Base-by-base conservation (phyloP, 2,888 invertebrate genomes). In the Eurytoma adleriae region DNA sequence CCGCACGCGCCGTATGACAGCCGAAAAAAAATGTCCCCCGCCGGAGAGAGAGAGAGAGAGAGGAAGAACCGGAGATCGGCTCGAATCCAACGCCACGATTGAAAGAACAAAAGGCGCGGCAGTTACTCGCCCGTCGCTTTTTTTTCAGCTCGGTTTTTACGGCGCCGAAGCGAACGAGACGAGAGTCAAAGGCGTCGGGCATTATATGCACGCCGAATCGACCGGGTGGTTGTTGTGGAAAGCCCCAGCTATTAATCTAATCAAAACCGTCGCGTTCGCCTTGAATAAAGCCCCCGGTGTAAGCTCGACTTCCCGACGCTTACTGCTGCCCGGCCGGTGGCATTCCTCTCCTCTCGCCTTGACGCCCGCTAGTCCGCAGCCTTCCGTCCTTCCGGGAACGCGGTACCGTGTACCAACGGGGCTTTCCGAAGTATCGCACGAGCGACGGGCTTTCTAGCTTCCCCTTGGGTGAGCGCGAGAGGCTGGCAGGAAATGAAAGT, bases 241-340 rank as follows among this genome's bases (percentile, higher is more conserved):
- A 62, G 79, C 78, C 61, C 57, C 10, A 61, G 61, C 84, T 84
- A 83, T 82, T 84, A 85, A 83, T 84, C 83, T 85, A 85, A 86
- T 85, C 84, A 82, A 84, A 85, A 84, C 82, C 78, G 80, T 82
- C 76, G 82, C 80, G 72, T 75, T 67, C 66, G 78, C 71, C 57
- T 78, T 57, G 71, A 84, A 84, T 81, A 79, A 81, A 80, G 77
- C 68, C 14, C 20, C 20, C 14, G 10, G 57, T 69, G 68, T 69
- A 69, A 70, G 57, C 70, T 20, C 59, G 59, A 70, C 57, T 70
- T 70, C 40, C 70, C 57, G 59, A 59, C 59, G 48, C 68, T 67
- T 67, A 18, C 18, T 57, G 24, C 54, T 4, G 16, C 52, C 24
- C 24, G 14, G 24, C 13, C n/a, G 5, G 40, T n/a, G n/a, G 4